These are phyloP conservation scores for Procambarus clarkii DNA, from an alignment of 1,140 invertebrate genomes.

Conservation along the genomic window DNA sequence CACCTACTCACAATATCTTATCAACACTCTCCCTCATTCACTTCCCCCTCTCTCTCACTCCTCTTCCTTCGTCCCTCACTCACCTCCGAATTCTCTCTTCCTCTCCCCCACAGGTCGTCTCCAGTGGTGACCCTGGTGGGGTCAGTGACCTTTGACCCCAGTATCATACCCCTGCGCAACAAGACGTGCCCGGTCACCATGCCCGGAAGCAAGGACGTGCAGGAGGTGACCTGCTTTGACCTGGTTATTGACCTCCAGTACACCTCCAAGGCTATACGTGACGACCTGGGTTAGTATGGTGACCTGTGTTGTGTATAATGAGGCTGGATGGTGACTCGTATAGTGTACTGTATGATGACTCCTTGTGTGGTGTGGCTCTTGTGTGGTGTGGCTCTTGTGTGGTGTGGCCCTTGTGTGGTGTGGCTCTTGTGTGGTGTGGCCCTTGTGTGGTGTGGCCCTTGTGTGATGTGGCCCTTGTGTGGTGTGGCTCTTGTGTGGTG, in stretches of 20 bases:
- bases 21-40: too few relatives aligned
- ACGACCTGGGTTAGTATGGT: neutral
- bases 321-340: neutral
- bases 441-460: too few relatives aligned
- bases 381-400: too few relatives aligned
- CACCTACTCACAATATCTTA: too few relatives aligned
- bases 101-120: neutral
- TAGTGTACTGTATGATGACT: neutral
- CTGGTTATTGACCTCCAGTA: neutral
- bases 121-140: slow-evolving; percentile 5
- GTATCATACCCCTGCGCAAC: neutral
- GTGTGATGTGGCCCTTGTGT: too few relatives aligned
- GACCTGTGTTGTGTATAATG: too few relatives aligned
- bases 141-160: neutral
- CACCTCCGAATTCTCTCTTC: neutral
- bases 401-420: too few relatives aligned
- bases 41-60: too few relatives aligned
- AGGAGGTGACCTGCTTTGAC: neutral
- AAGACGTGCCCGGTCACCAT: neutral
- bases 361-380: neutral
- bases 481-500: too few relatives aligned
- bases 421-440: too few relatives aligned
- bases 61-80: too few relatives aligned
- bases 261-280: neutral
- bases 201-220: neutral